Base-by-base conservation (phyloP, 1,140 invertebrate genomes). In the Tetranychus urticae region DNA sequence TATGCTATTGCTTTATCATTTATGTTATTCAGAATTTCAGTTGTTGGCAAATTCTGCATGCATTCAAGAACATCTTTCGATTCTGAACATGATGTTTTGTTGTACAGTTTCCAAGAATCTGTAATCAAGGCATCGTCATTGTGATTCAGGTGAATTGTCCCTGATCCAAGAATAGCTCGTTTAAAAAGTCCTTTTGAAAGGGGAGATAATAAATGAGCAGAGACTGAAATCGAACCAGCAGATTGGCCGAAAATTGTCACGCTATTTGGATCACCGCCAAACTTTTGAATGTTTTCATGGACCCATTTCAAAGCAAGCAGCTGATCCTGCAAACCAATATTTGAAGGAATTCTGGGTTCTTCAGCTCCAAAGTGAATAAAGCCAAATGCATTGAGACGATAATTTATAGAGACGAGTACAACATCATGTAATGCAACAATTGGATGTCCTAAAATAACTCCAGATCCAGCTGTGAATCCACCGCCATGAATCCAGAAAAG, bases 401-500 rank as follows among this genome's bases (percentile, higher is more conserved):
- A 88, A 64, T 88, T 85, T 31, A 87, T 79, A 0, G 83, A 81
- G 1, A 88, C 83, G 1, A 88, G 76, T 14, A 88, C 77, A 31
- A 84, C 71, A 31, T 78, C 76, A 66, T 82, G 76, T n/a, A 52
- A 2, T 7, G n/a, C 1, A 7, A 52, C 48, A 7, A 52, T n/a
- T n/a, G 48, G 48, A 52, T 13, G 6, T 52, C n/a, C n/a, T 1
- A 31, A 12, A 12, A 77, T 75, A 12, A 83, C 70, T 58, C 80
- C 74, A 60, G 78, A 76, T 1, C 73, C 79, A 67, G 82, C 83
- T 36, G 80, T 73, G 31, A 75, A 76, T 0, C 80, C 76, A 2
- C 81, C 81, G 10, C 82, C 63, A 54, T 79, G 77, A 35, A 77
- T 70, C 56, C 71, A 79, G 3, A 79, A 73, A 62, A 81, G 67